phyloP scores from a whole-genome alignment of 2,113 vertebrate species.

The Odocoileus virginianus region DNA sequence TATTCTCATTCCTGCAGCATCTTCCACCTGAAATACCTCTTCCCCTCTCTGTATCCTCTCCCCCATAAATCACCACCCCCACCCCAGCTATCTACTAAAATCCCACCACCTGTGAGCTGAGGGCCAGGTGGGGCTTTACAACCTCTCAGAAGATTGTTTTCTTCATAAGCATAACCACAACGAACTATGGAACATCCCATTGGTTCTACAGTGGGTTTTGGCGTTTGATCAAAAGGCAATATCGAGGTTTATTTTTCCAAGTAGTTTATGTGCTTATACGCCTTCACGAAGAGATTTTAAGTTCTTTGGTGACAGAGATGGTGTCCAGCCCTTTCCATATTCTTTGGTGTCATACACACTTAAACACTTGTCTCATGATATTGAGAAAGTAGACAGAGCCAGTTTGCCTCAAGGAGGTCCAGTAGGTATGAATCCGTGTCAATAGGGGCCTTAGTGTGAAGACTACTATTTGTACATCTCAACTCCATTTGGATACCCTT shows the following conservation, averaged over 20 bases:
- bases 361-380: background rate
- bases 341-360: background rate
- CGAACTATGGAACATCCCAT: background rate
- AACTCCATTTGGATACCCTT: background rate
- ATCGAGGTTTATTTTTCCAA: background rate
- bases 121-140: background rate
- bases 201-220: background rate
- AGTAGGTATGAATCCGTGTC: background rate
- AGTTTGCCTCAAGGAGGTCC: background rate
- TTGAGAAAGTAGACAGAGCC: background rate
- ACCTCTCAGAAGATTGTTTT: background rate
- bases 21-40: background rate
- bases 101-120: background rate
- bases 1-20: background rate
- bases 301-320: background rate
- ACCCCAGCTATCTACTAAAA: rapidly evolving
- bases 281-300: background rate
- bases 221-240: background rate
- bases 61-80: background rate
- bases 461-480: background rate
- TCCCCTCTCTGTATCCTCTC: rapidly evolving
- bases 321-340: background rate
- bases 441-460: background rate
- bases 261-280: background rate
- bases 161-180: background rate